A percentile compares a stretch with the other conserved stretches of the same genome.
These are phyloP conservation scores for Hylaeus volcanicus DNA, from an alignment of 1,140 invertebrate species.

Conservation along the genomic window DNA sequence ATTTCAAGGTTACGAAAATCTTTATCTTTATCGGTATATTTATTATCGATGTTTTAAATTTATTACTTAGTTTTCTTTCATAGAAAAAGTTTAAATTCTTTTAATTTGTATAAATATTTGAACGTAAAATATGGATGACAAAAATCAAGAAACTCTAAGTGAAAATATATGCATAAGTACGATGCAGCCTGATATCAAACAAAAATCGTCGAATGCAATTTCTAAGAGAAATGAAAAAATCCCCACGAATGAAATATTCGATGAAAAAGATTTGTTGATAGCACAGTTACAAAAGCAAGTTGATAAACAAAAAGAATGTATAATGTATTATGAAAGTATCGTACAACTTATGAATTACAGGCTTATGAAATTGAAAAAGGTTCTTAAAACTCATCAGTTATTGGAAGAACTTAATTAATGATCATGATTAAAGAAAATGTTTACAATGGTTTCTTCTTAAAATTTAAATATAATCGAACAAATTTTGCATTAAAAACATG, in stretches of 20 bases:
- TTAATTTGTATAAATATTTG: background rate
- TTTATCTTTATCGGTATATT: background rate
- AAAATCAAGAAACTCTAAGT: background rate
- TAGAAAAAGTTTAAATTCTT: background rate
- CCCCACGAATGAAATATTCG: background rate
- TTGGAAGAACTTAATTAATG: constrained; percentile 19
- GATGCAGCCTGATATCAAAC: background rate
- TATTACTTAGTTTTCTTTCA: background rate
- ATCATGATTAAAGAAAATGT: background rate
- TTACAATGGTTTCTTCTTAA: background rate
- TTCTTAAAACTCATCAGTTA: constrained; percentile 12
- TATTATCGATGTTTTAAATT: background rate
- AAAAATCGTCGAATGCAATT: background rate
- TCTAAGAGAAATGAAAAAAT: background rate
- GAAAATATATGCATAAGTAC: background rate
- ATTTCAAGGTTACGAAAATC: background rate
- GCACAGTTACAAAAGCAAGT: constrained; percentile 18
- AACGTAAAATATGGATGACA: constrained; percentile 1
- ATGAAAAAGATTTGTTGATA: constrained; percentile 22
- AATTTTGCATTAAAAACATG: background rate
- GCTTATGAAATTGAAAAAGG: constrained; percentile 26
- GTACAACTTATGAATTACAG: constrained; percentile 22
- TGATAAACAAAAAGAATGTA: constrained; percentile 21
- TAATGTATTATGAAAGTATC: constrained; percentile 19
- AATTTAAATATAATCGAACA: background rate